Evolutionary conservation across 2,888 invertebrate genomes (phyloP), one percentile per base, ranked within the genome.

Genomic region (Phengaris alcon): DNA sequence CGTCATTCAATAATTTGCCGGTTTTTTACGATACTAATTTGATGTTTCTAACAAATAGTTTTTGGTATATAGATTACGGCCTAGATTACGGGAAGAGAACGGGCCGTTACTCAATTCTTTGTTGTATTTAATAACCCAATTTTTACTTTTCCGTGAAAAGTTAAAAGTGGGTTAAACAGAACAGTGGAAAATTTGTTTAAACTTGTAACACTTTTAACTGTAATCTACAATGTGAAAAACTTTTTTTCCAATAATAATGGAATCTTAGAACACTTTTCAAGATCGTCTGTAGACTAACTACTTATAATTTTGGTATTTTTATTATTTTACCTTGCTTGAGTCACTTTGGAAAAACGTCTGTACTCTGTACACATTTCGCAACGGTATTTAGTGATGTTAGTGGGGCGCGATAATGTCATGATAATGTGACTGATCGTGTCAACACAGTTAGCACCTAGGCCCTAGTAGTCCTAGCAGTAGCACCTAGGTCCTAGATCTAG

Each of bases 381-480:
- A 70, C 52, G 22, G 15, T 35, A 51, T 70, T 52, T 70, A 64
- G 70, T 12, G 51, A n/a, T 22, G 59, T 48, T 48, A 48, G 48
- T 52, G 70, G 51, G 12, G 15, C 51, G 70, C 51, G 70, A 70
- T 70, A 12, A 51, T n/a, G n/a, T 69, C 69, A 9, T 48, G 70
- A 70, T 69, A 69, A 69, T 51, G 70, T 22, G 7, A n/a, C 70
- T 12, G 51, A 48, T 70, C 70, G 51, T 70, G 70, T 51, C 51
- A 70, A 70, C 70, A 51, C 46, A 15, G 15, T 70, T 70, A 70
- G n/a, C 68, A 68, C 59, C 59, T 48, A 8, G 48, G 48, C 6
- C 48, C 48, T 48, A 7, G 48, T 10, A 52, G 59, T 22, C 10
- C 9, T 15, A 59, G 9, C 22, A 59, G 13, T n/a, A 9, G 22